phyloP scores from a whole-genome alignment of 2,888 invertebrate species.

The Dryococelus australis region DNA sequence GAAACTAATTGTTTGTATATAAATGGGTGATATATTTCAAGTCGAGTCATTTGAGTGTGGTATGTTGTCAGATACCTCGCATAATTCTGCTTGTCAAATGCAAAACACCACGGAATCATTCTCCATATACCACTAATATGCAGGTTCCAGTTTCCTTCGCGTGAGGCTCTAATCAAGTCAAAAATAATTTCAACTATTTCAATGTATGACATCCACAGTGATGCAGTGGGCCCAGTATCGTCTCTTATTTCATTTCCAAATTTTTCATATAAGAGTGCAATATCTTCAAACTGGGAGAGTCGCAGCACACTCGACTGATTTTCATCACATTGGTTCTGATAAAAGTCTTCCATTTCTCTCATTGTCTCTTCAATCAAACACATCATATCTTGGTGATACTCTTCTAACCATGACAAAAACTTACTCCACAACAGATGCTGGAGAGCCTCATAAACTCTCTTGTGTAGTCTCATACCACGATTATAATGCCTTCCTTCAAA shows the following conservation, averaged over 20 bases:
- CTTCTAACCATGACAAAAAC: background rate
- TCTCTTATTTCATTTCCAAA: background rate
- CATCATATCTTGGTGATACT: background rate
- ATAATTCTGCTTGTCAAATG: background rate
- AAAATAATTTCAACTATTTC: background rate
- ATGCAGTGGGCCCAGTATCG: background rate
- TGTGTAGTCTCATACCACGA: background rate
- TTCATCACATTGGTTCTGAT: background rate
- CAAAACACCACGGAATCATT: slow-evolving; percentile 1
- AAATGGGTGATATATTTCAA: background rate
- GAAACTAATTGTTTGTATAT: background rate
- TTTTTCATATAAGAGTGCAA: background rate
- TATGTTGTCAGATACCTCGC: background rate
- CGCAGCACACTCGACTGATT: too few relatives aligned
- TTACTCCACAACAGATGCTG: background rate
- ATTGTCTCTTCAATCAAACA: too few relatives aligned
- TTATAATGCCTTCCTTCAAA: background rate
- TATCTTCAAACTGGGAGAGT: too few relatives aligned
- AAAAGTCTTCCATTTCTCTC: too few relatives aligned
- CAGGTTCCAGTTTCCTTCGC: background rate
- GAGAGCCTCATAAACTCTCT: background rate
- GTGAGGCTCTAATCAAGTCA: background rate
- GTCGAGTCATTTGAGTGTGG: background rate
- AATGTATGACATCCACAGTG: background rate
- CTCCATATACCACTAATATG: background rate